These are phyloP conservation scores for Euschistus heros DNA, from an alignment of 1,140 invertebrate species.

Conservation along the genomic window DNA sequence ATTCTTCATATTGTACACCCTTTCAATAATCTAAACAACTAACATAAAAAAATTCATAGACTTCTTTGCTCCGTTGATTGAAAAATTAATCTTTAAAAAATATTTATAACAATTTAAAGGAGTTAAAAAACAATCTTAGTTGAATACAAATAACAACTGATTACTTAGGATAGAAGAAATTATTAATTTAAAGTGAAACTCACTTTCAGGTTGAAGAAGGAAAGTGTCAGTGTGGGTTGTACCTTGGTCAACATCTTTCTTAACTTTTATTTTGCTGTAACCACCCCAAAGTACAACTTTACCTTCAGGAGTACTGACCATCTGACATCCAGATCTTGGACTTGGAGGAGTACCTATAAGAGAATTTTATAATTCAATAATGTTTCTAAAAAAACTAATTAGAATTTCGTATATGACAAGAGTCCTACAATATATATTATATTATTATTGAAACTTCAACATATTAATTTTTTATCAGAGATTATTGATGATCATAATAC, in stretches of 20 bases:
- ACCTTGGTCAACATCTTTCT: conserved; percentile 73
- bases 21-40: no score
- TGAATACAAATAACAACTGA: no score
- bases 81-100: no score
- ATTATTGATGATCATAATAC: neutral
- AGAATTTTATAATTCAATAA: no score
- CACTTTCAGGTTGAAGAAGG: conserved; percentile 55
- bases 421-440: neutral
- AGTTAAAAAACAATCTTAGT: no score
- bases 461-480: neutral
- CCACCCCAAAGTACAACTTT: conserved; percentile 74
- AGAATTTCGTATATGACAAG: neutral
- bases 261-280: conserved; percentile 67
- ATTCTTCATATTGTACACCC: no score
- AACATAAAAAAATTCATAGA: no score
- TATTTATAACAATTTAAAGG: no score
- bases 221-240: conserved; percentile 74
- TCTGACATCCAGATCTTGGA: conserved; percentile 63
- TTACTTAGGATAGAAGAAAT: no score
- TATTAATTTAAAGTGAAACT: conserved; percentile 31
- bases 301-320: conserved; percentile 48
- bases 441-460: no score
- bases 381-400: neutral
- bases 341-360: conserved; percentile 44
- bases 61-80: no score